Evolutionary conservation across 1,140 invertebrate genomes (phyloP).

Genomic region (Lineus longissimus): DNA sequence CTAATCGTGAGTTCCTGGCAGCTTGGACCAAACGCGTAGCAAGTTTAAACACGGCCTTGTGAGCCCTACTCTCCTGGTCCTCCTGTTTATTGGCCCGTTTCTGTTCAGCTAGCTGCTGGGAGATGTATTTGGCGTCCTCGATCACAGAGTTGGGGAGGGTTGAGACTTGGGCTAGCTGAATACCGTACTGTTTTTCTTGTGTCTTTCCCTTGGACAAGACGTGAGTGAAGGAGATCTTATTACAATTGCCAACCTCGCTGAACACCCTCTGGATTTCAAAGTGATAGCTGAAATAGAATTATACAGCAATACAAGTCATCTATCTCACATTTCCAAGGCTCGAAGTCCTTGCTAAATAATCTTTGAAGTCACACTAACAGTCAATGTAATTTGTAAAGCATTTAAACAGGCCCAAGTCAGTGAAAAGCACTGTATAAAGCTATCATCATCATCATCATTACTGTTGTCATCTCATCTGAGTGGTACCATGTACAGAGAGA

Average conservation of each 20-base stretch:
- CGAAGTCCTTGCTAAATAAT: no score
- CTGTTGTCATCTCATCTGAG: no score
- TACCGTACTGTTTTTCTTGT: conserved; percentile 46
- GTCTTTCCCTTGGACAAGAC: conserved; percentile 43
- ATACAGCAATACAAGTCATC: neutral
- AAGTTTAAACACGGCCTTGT: conserved; percentile 44
- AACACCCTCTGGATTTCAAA: conserved; percentile 44
- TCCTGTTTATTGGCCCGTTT: conserved; percentile 27
- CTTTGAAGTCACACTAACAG: no score
- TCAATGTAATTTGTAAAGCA: no score
- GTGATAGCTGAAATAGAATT: conserved; percentile 34
- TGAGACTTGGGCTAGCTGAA: conserved; percentile 44
- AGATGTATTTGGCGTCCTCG: conserved; percentile 33
- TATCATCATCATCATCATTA: no score
- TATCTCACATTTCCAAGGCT: no score
- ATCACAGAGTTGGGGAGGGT: conserved; percentile 37
- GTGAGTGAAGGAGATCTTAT: conserved; percentile 46
- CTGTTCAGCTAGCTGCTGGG: conserved; percentile 26
- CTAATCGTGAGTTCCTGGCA: conserved; percentile 42
- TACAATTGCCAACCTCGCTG: conserved; percentile 32
- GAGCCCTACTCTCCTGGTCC: conserved; percentile 21
- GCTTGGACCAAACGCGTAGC: conserved; percentile 40
- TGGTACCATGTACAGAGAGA: neutral
- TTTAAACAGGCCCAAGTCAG: no score
- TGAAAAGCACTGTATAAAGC: no score